Evolutionary conservation across 2,797 vertebrate genomes (phyloP).

Genomic region (Pseudochromis fuscus): DNA sequence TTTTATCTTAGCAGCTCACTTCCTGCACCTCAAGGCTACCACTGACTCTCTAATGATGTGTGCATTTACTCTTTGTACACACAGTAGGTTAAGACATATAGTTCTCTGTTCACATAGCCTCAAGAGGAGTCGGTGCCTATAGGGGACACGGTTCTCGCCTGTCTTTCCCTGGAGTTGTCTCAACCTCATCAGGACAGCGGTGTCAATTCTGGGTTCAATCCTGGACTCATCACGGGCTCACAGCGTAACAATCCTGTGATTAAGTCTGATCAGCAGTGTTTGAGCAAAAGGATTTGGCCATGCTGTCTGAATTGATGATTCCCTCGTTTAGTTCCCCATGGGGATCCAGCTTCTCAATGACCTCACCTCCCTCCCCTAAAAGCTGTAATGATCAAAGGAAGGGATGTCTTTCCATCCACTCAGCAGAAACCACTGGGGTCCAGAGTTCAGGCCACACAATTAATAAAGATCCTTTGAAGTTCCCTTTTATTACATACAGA

Average conservation of each 20-base stretch:
- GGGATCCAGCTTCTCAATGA: constrained; percentile 64
- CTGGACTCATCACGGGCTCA: constrained; percentile 35
- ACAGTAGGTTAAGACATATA: constrained; percentile 16
- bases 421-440: constrained; percentile 66
- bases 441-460: constrained; percentile 60
- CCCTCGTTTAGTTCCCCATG: constrained; percentile 36
- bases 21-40: constrained; percentile 30
- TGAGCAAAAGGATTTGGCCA: constrained; percentile 54
- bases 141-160: no score
- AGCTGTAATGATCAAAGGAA: constrained; percentile 71
- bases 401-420: constrained; percentile 54
- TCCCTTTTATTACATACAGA: constrained; percentile 42
- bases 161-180: background rate
- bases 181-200: constrained; percentile 3
- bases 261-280: constrained; percentile 68
- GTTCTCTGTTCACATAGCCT: constrained; percentile 10
- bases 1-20: constrained; percentile 37
- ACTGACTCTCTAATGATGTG: constrained; percentile 47
- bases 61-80: constrained; percentile 42
- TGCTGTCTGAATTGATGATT: constrained; percentile 63
- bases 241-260: constrained; percentile 53
- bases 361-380: constrained; percentile 56
- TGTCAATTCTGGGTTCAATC: constrained; percentile 34
- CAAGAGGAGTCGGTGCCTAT: background rate
- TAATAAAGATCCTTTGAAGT: constrained; percentile 70